A percentile compares a stretch with the other conserved stretches of the same genome.
Conservation (phyloP, 2,797 vertebrate species). For the Microctenopoma stevenorrisi region DNA sequence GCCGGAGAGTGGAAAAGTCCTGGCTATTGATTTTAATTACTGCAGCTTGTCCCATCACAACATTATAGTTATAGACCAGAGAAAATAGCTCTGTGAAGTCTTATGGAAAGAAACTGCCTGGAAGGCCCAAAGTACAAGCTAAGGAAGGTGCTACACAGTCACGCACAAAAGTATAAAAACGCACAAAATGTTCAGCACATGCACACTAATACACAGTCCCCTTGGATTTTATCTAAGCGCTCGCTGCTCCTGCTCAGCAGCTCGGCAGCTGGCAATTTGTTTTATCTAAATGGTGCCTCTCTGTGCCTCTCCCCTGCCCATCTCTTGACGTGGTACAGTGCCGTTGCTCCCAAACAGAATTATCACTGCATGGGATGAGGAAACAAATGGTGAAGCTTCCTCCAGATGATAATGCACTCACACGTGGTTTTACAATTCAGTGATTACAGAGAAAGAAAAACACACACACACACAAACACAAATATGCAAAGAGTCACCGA, state of each 20-base stretch:
- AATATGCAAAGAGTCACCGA: slow-evolving; percentile 52
- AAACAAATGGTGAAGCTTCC: slow-evolving; percentile 51
- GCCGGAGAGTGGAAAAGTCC: slow-evolving; percentile 89
- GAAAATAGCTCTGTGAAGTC: slow-evolving; percentile 77
- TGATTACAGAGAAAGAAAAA: slow-evolving; percentile 64
- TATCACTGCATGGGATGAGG: slow-evolving; percentile 74
- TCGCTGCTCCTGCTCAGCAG: slow-evolving; percentile 59
- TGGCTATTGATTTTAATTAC: slow-evolving; percentile 99
- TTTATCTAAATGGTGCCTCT: slow-evolving; percentile 84
- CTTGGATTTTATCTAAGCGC: slow-evolving; percentile 68
- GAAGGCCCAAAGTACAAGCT: slow-evolving; percentile 25
- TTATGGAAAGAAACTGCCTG: slow-evolving; percentile 46
- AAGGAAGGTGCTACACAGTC: slow-evolving; percentile 25
- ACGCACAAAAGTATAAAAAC: slow-evolving; percentile 38
- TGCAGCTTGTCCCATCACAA: slow-evolving; percentile 88
- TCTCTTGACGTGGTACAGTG: slow-evolving; percentile 80
- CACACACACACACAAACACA: slow-evolving; percentile 47
- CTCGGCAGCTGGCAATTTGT: slow-evolving; percentile 83
- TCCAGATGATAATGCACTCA: slow-evolving; percentile 67
- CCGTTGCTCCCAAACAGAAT: slow-evolving; percentile 80
- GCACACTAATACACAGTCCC: slow-evolving; percentile 57
- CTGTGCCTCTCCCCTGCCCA: slow-evolving; percentile 71
- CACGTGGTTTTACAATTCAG: slow-evolving; percentile 76
- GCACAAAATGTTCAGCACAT: slow-evolving; percentile 50
- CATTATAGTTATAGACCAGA: slow-evolving; percentile 85